Percentiles rank a stretch among this genome's conserved stretches.
Evolutionary conservation across 2,113 vertebrate genomes (phyloP).

Genomic region (Hypomesus transpacificus): DNA sequence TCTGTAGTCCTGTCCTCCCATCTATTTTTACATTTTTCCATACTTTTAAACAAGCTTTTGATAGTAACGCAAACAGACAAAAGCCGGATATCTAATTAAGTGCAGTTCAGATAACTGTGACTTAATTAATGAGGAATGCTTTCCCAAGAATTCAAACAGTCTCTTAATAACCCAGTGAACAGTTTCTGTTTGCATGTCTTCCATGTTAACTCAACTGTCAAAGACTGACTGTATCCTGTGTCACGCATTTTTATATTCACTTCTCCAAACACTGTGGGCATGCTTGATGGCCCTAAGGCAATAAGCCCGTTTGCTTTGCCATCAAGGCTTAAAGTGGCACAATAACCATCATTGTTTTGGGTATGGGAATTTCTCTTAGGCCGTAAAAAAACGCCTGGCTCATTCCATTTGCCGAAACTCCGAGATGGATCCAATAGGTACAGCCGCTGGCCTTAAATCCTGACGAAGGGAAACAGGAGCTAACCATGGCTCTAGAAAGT

Average conservation of each 20-base stretch:
- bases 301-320: neutral
- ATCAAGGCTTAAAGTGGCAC: constrained; percentile 5
- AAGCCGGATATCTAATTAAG: constrained; percentile 47
- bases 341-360: constrained; percentile 3
- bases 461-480: constrained; percentile 22
- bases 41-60: neutral
- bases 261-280: neutral
- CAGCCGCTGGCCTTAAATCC: constrained; percentile 32
- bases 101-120: constrained; percentile 17
- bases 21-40: neutral
- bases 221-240: neutral
- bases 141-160: neutral
- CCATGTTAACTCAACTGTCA: neutral
- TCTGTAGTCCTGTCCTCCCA: constrained; percentile 7
- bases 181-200: neutral
- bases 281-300: neutral
- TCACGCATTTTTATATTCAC: neutral
- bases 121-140: constrained; percentile 32
- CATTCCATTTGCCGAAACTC: constrained; percentile 9
- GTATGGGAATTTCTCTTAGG: constrained; percentile 13
- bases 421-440: constrained; percentile 27
- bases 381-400: neutral
- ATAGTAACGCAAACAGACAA: constrained; percentile 30
- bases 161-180: neutral
- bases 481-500: neutral